Percentiles rank a stretch among this genome's conserved stretches.
These are phyloP conservation scores for Drosophila mimetica DNA, from an alignment of 2,888 invertebrate species.

Conservation along the genomic window DNA sequence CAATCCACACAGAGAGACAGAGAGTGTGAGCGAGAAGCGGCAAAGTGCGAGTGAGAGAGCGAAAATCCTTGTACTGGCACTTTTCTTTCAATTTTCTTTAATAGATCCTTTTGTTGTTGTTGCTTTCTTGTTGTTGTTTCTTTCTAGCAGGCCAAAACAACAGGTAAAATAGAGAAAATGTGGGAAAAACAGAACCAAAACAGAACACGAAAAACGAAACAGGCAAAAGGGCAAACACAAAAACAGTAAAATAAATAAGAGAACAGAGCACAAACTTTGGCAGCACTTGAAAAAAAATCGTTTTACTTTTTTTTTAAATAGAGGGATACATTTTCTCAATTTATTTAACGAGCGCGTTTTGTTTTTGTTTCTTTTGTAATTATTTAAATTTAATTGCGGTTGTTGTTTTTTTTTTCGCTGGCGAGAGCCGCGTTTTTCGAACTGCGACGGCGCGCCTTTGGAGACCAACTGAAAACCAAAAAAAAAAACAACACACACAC, in stretches of 20 bases:
- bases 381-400: conserved; percentile 4
- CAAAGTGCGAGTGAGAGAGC: conserved; percentile 6
- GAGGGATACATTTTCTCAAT: conserved; percentile 3
- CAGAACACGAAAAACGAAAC: conserved; percentile 20
- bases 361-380: neutral
- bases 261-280: conserved; percentile 22
- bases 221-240: conserved; percentile 36
- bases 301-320: conserved; percentile 2
- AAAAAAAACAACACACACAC: conserved; percentile 4
- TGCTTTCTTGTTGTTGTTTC: conserved; percentile 7
- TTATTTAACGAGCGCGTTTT: neutral
- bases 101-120: conserved; percentile 8
- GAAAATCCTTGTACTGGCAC: conserved; percentile 21
- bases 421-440: conserved; percentile 42
- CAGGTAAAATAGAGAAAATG: conserved; percentile 30
- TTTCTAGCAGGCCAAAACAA: conserved; percentile 23
- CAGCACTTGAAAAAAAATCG: conserved; percentile 35
- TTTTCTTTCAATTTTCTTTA: conserved; percentile 3
- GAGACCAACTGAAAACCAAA: conserved; percentile 36
- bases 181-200: conserved; percentile 26
- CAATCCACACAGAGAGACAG: conserved; percentile 4
- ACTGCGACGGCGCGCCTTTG: conserved; percentile 45
- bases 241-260: conserved; percentile 13
- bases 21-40: conserved; percentile 1
- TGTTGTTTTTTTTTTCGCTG: conserved; percentile 10